Base-by-base conservation (phyloP, 1,140 invertebrate species). In the Anagrus nilaparvatae region DNA sequence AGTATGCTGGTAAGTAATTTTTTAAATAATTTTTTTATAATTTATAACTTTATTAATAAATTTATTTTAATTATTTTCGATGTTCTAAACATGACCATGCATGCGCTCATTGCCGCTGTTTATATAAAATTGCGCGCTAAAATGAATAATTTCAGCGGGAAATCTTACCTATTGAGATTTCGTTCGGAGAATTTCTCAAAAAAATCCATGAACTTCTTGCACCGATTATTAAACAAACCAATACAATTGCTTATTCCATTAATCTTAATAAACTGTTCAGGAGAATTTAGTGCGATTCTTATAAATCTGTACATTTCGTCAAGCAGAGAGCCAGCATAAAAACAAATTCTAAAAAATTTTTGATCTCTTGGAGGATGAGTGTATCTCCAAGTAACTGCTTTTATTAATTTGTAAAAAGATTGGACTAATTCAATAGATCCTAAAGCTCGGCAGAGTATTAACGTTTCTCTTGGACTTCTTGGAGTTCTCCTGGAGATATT, bases 131-230 rank as follows among this genome's bases (percentile, higher is more conserved):
- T n/a, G n/a, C n/a, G n/a, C n/a, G n/a, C n/a, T n/a, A n/a, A n/a
- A n/a, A n/a, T n/a, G n/a, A n/a, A n/a, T n/a, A n/a, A n/a, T n/a
- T n/a, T n/a, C n/a, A n/a, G n/a, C n/a, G n/a, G n/a, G n/a, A 16
- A 12, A 17, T 9, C 14, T 44, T 43, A 67, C 63, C 53, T 63
- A 53, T 69, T 69, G 25, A 65, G 32, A 33, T 48, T 59, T 17
- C 53, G 52, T 30, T 69, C 66, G 1, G 66, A 63, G n/a, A 61
- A 47, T 20, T 59, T 67, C 46, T 69, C 66, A 36, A 67, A 69
- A 31, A 60, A 60, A 25, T 67, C 58, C 63, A 69, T 66, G 34
- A 67, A 69, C 4, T 49, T 42, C 42, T 66, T 67, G 48, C 60
- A 65, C 13, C 48, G 40, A 4, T 33, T 21, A 1, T 44, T 23